These are phyloP conservation scores for Butastur rufipennis DNA, from an alignment of 2,113 vertebrate species.

Conservation along the genomic window DNA sequence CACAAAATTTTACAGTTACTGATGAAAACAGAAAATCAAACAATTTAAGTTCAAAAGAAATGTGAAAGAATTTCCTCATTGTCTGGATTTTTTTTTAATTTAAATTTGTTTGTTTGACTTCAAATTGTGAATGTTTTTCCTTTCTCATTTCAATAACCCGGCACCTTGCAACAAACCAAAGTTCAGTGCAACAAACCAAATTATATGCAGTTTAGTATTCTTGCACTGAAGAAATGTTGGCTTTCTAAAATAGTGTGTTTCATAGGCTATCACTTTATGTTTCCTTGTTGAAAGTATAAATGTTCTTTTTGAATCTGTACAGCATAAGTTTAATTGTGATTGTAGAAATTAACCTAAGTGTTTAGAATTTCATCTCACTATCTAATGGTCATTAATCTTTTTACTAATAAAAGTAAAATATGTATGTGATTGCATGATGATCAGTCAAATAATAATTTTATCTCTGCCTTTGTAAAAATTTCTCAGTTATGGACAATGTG, in stretches of 20 bases:
- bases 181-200: neutral
- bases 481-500: fast-evolving
- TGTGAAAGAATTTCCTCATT: fast-evolving
- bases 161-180: neutral
- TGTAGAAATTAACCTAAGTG: neutral
- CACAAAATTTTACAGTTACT: neutral
- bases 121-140: neutral
- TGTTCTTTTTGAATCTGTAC: neutral
- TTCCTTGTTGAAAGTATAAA: neutral
- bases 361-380: neutral
- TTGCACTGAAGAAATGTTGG: neutral
- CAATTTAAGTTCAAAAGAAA: neutral
- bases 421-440: neutral
- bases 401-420: neutral
- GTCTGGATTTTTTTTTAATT: neutral
- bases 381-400: neutral
- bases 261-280: neutral
- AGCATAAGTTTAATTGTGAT: neutral
- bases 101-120: neutral
- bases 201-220: neutral
- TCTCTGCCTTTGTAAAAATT: neutral
- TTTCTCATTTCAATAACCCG: neutral
- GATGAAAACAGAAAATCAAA: neutral
- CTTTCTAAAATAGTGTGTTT: neutral
- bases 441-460: neutral